These are phyloP conservation scores for Zaprionus tsacasi DNA, from an alignment of 1,140 invertebrate genomes.

Conservation along the genomic window DNA sequence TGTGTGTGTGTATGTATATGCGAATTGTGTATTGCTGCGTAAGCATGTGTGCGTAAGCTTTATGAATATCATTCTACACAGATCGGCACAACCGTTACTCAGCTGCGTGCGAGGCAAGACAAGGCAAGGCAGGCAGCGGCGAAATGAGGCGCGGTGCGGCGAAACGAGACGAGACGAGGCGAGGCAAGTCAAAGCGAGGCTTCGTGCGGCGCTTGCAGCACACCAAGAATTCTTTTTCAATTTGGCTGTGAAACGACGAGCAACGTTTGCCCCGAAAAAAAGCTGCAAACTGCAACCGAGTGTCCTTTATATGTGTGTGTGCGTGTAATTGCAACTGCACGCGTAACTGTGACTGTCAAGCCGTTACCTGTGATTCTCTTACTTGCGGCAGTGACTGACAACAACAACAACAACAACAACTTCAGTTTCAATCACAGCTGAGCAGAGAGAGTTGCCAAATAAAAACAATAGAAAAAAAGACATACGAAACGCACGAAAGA, in stretches of 20 bases:
- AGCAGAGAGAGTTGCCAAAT: slow-evolving; percentile 4
- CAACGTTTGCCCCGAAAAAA: slow-evolving; percentile 45
- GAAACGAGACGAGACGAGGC: slow-evolving; percentile 26
- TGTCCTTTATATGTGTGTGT: not conserved
- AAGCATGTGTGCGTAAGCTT: slow-evolving; percentile 6
- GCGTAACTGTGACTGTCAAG: not conserved
- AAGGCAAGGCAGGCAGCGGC: not conserved
- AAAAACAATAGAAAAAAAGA: slow-evolving; percentile 10
- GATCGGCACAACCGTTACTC: slow-evolving; percentile 40
- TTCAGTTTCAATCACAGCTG: slow-evolving; percentile 6
- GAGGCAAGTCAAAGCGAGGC: slow-evolving; percentile 34
- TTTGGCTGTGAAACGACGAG: slow-evolving; percentile 79
- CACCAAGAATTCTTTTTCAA: slow-evolving; percentile 74
- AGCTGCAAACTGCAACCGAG: not conserved
- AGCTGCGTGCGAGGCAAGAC: slow-evolving; percentile 1
- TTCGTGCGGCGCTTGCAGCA: slow-evolving; percentile 65
- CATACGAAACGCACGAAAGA: slow-evolving; percentile 9
- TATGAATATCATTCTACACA: slow-evolving; percentile 30
- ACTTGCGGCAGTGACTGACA: not conserved
- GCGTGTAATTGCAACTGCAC: not conserved
- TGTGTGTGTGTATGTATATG: not conserved
- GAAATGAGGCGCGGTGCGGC: slow-evolving; percentile 24
- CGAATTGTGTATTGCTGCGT: slow-evolving; percentile 30
- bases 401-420: slow-evolving; percentile 1
- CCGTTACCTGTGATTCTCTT: no score